Conservation (phyloP, 2,888 invertebrate species). For the Macrosoma leucophasiata region DNA sequence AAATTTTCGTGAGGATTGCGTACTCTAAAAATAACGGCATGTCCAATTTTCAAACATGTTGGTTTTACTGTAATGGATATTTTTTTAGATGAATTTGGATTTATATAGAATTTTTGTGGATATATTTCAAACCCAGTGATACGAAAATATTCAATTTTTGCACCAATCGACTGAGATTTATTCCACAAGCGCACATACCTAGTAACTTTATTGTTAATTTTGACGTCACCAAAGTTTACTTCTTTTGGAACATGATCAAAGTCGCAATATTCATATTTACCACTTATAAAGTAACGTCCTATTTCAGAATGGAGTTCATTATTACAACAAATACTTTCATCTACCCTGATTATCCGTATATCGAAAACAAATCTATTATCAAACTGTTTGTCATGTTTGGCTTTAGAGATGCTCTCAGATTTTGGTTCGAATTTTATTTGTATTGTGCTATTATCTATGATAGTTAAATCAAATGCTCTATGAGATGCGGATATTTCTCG, state of each 20-base stretch:
- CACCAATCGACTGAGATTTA: conserved; percentile 48
- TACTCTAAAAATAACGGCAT: conserved; percentile 42
- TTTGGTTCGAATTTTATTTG: conserved; percentile 51
- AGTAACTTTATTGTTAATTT: conserved; percentile 43
- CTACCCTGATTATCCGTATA: conserved; percentile 52
- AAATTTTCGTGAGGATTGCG: conserved; percentile 41
- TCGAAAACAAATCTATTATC: conserved; percentile 59
- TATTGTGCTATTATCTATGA: conserved; percentile 37
- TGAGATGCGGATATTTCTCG: conserved; percentile 62
- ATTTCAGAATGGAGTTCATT: conserved; percentile 59
- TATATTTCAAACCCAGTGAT: conserved; percentile 50
- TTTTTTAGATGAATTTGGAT: conserved; percentile 45
- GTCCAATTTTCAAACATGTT: conserved; percentile 39
- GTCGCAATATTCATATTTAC: conserved; percentile 66
- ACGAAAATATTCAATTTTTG: conserved; percentile 54
- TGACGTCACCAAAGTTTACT: conserved; percentile 60
- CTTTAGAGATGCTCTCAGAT: conserved; percentile 56
- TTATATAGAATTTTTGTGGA: conserved; percentile 51
- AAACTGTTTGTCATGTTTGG: conserved; percentile 37
- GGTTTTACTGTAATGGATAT: conserved; percentile 47
- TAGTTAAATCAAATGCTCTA: conserved; percentile 47
- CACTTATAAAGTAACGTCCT: conserved; percentile 73
- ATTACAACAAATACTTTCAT: conserved; percentile 51
- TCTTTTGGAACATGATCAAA: conserved; percentile 62
- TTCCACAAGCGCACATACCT: conserved; percentile 61